Evolutionary conservation across 2,113 vertebrate species (phyloP).

Genomic region (Heteronetta atricapilla): DNA sequence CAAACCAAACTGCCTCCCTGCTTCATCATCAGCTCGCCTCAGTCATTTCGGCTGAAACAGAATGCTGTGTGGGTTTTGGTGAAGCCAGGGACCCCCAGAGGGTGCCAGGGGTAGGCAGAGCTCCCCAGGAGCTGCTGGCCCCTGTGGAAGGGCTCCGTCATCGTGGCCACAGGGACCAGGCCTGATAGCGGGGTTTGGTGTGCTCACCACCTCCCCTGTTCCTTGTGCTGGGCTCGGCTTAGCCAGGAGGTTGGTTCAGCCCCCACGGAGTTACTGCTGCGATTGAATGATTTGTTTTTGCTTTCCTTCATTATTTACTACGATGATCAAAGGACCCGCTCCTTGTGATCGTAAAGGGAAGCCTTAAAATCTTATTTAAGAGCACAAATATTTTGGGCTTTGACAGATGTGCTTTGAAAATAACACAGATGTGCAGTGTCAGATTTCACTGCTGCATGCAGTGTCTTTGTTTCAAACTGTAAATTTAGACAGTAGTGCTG

Average conservation of each 20-base stretch:
- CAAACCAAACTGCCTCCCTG: not conserved
- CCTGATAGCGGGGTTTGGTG: not conserved
- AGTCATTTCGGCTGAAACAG: not conserved
- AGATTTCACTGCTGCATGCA: not conserved
- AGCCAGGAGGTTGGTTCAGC: not conserved
- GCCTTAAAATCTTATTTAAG: conserved; percentile 13
- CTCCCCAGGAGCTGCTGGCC: rapidly evolving
- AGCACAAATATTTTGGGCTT: not conserved
- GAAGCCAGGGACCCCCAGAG: not conserved
- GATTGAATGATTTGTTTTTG: not conserved
- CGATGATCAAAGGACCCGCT: conserved; percentile 5
- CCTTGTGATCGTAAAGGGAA: not conserved
- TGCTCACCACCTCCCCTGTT: not conserved
- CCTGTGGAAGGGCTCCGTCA: rapidly evolving
- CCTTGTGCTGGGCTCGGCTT: not conserved
- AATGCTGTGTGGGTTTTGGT: rapidly evolving
- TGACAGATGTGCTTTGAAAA: conserved; percentile 42
- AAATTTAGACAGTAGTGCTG: not conserved
- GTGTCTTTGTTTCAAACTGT: conserved; percentile 8
- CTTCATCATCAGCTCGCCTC: not conserved
- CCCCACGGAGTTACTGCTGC: not conserved
- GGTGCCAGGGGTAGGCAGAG: not conserved
- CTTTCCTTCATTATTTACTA: conserved; percentile 7
- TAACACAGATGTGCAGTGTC: conserved; percentile 34
- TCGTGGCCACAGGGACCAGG: rapidly evolving